A percentile compares a stretch with the other conserved stretches of the same genome.
These are phyloP conservation scores for Bactericera cockerelli DNA, from an alignment of 1,140 invertebrate genomes.

Conservation along the genomic window DNA sequence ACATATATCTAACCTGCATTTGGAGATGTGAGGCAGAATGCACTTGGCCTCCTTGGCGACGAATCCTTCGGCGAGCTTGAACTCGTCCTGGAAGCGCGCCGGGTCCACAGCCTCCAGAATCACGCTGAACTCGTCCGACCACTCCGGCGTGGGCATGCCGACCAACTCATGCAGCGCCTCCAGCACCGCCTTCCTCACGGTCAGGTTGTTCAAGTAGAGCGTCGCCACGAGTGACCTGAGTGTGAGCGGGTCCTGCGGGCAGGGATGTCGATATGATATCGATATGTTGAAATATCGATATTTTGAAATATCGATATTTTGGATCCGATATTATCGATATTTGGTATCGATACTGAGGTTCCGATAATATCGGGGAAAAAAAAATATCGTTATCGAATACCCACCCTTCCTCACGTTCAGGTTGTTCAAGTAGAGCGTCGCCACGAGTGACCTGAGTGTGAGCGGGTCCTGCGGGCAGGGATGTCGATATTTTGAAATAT, in stretches of 20 bases:
- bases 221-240: slow-evolving; percentile 72
- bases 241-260: slow-evolving; percentile 34
- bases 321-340: no score
- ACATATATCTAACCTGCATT: slow-evolving; percentile 69
- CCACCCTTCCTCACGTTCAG: slow-evolving; percentile 43
- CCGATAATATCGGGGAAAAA: no score
- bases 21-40: slow-evolving; percentile 64
- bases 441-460: slow-evolving; percentile 58
- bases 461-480: slow-evolving; percentile 42
- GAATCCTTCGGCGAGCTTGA: slow-evolving; percentile 82
- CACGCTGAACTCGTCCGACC: slow-evolving; percentile 78
- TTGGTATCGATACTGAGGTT: no score
- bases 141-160: slow-evolving; percentile 64
- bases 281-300: no score
- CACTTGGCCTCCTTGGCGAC: slow-evolving; percentile 72
- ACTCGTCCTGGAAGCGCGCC: slow-evolving; percentile 53
- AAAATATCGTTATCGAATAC: no score
- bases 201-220: slow-evolving; percentile 68
- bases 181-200: slow-evolving; percentile 43
- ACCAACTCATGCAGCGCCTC: slow-evolving; percentile 83
- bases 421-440: slow-evolving; percentile 73
- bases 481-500: no score
- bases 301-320: no score
- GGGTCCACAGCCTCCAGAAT: slow-evolving; percentile 76
- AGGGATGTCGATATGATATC: no score